phyloP scores from a whole-genome alignment of 2,888 invertebrate species.

The Netelia inedita region DNA sequence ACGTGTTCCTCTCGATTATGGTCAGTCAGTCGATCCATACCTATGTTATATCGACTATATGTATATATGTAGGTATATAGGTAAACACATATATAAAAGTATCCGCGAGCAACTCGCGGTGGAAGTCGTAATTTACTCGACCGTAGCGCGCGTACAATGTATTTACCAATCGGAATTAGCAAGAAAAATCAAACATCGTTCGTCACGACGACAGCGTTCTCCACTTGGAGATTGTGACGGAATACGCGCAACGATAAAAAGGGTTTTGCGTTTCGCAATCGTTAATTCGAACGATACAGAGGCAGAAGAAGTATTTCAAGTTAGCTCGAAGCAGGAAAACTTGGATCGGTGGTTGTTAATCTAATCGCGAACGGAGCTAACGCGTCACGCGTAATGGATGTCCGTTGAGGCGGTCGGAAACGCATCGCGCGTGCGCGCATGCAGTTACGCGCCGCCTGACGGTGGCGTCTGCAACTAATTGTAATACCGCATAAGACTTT shows the following conservation, averaged over 20 bases:
- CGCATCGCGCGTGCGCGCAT: neutral
- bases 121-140: conserved; percentile 25
- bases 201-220: conserved; percentile 65
- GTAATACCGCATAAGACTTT: neutral
- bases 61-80: neutral
- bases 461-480: conserved; percentile 18
- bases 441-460: neutral
- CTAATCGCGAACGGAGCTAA: conserved; percentile 60
- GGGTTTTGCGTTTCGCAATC: conserved; percentile 46
- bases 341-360: conserved; percentile 49
- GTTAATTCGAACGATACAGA: conserved; percentile 21
- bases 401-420: conserved; percentile 6
- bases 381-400: conserved; percentile 37
- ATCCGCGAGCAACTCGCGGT: neutral
- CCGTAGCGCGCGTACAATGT: conserved; percentile 1
- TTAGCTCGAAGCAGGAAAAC: conserved; percentile 24
- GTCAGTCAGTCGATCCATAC: conserved; percentile 53
- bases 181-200: conserved; percentile 7
- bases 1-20: conserved; percentile 65
- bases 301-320: neutral
- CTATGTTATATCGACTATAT: neutral
- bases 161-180: conserved; percentile 21
- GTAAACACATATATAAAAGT: neutral
- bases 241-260: conserved; percentile 34
- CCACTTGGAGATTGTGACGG: conserved; percentile 57